Conservation (phyloP, 2,113 vertebrate genomes). For the Rhodinocichla rosea region DNA sequence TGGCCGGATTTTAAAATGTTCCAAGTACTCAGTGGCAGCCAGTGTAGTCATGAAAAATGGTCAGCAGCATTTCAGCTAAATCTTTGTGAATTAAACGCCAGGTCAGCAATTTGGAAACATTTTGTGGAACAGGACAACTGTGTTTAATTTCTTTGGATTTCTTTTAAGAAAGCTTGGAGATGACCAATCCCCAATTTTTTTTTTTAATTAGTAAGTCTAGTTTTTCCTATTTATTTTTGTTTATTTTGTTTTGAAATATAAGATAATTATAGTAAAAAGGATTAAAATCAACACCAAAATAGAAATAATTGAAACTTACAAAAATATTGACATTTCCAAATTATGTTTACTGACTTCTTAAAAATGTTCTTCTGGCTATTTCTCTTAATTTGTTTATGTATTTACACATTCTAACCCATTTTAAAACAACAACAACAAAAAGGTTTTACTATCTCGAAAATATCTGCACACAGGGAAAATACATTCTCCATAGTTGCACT, state of each 20-base stretch:
- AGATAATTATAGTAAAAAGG: neutral
- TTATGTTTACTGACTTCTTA: neutral
- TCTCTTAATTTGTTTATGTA: neutral
- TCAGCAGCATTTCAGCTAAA: slow-evolving; percentile 1
- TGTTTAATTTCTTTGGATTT: neutral
- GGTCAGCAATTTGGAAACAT: slow-evolving; percentile 14
- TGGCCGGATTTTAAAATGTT: neutral
- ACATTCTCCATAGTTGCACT: neutral
- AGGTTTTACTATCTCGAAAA: neutral
- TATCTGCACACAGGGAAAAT: neutral
- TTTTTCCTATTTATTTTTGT: neutral
- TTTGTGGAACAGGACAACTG: neutral
- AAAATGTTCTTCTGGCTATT: neutral
- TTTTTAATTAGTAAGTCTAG: rapidly evolving
- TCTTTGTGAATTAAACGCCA: neutral
- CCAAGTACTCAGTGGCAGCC: neutral
- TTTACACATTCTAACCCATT: neutral
- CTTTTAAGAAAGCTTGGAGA: neutral
- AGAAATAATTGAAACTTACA: neutral
- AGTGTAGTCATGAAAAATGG: neutral
- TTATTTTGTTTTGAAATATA: neutral
- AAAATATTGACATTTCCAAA: neutral
- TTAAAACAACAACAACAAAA: neutral
- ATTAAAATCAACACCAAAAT: neutral
- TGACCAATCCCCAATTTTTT: neutral